phyloP scores from a whole-genome alignment of 2,888 invertebrate species.

The Pheosia tremula region DNA sequence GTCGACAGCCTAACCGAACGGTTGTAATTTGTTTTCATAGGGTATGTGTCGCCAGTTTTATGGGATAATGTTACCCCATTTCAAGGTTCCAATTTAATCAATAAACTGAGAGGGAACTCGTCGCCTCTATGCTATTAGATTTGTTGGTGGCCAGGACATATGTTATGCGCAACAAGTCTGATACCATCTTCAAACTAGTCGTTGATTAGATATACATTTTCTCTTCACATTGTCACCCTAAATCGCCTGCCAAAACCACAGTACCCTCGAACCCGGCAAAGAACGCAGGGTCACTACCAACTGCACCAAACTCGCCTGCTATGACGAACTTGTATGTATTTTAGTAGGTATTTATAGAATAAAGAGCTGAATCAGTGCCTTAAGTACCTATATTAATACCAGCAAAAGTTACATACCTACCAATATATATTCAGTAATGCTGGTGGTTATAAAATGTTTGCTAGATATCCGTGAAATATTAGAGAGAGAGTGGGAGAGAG shows the following conservation, averaged over 20 bases:
- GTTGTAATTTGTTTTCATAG: slow-evolving; percentile 38
- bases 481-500: neutral
- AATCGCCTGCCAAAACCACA: no score
- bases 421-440: no score
- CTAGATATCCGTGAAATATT: slow-evolving; percentile 12
- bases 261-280: no score
- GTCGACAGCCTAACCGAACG: slow-evolving; percentile 10
- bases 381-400: no score
- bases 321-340: no score
- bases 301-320: no score
- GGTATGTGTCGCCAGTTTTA: slow-evolving; percentile 18
- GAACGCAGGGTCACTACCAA: no score
- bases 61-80: slow-evolving; percentile 22
- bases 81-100: slow-evolving; percentile 13
- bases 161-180: neutral
- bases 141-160: neutral
- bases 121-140: neutral
- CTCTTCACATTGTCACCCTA: no score
- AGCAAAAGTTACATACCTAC: no score
- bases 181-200: neutral
- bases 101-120: neutral
- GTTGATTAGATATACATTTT: no score
- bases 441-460: slow-evolving; percentile 1
- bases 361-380: no score
- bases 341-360: no score